These are phyloP conservation scores for Orthonevra nobilis DNA, from an alignment of 2,888 invertebrate species.

Conservation along the genomic window DNA sequence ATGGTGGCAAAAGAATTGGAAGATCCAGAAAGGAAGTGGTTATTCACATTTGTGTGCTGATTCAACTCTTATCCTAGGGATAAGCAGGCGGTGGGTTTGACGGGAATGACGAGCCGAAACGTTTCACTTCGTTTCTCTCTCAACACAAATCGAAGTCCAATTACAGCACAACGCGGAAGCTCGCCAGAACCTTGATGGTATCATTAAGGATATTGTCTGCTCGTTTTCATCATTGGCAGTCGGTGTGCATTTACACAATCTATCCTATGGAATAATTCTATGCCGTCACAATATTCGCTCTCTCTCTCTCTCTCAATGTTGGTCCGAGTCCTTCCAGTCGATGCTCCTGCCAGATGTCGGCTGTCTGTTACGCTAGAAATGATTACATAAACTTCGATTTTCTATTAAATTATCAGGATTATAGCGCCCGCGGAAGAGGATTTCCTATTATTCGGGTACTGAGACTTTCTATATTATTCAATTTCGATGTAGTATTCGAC, in stretches of 20 bases:
- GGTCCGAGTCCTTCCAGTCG: slow-evolving; percentile 13
- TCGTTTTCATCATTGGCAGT: slow-evolving; percentile 68
- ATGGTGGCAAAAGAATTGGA: slow-evolving; percentile 1
- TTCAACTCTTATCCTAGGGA: slow-evolving; percentile 54
- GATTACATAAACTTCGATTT: slow-evolving; percentile 70
- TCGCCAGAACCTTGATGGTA: slow-evolving; percentile 65
- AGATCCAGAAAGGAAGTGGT: slow-evolving; percentile 23
- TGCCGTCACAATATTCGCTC: slow-evolving; percentile 18
- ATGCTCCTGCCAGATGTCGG: slow-evolving; percentile 63
- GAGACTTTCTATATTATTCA: slow-evolving; percentile 63
- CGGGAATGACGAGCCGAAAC: slow-evolving; percentile 35
- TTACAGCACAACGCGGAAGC: slow-evolving; percentile 41
- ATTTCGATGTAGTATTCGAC: slow-evolving; percentile 30
- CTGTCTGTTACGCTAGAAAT: slow-evolving; percentile 68
- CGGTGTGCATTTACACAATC: slow-evolving; percentile 67
- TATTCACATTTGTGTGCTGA: slow-evolving; percentile 59
- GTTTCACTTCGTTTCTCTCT: neutral
- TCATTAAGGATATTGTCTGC: slow-evolving; percentile 69
- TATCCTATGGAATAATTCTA: slow-evolving; percentile 55
- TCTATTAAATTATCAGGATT: slow-evolving; percentile 70
- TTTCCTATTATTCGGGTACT: slow-evolving; percentile 56
- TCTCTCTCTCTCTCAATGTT: slow-evolving; percentile 7
- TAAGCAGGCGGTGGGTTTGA: slow-evolving; percentile 37
- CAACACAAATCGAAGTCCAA: slow-evolving; percentile 29
- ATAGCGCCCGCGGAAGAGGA: slow-evolving; percentile 64